phyloP scores from a whole-genome alignment of 2,797 vertebrate species.

The Rhinoraja longicauda region DNA sequence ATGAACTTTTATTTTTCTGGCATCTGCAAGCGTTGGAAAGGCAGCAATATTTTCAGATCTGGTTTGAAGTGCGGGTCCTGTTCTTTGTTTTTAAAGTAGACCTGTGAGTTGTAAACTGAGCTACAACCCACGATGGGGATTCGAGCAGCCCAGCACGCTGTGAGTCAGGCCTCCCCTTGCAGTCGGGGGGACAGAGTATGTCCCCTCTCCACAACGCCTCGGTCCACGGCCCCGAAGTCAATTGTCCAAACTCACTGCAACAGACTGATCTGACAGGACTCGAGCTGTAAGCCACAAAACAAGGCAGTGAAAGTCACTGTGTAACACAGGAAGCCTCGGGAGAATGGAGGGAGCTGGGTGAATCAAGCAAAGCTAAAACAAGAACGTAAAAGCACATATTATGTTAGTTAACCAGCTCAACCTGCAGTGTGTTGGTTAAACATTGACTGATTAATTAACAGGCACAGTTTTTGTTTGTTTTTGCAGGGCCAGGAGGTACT shows the following conservation, averaged over 20 bases:
- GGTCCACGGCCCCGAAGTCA: not conserved
- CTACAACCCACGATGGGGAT: not conserved
- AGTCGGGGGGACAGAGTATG: not conserved
- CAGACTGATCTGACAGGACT: not conserved
- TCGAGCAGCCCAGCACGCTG: not conserved
- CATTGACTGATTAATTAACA: slow-evolving; percentile 9
- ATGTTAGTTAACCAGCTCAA: not conserved
- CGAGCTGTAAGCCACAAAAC: not conserved
- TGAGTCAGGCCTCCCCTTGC: not conserved
- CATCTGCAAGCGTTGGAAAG: not conserved
- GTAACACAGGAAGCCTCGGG: not conserved
- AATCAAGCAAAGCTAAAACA: not conserved
- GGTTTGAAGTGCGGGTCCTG: slow-evolving; percentile 28
- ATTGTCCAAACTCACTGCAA: too few species aligned
- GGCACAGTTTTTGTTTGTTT: slow-evolving; percentile 10
- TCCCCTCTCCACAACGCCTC: not conserved
- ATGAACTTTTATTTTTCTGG: slow-evolving; percentile 22
- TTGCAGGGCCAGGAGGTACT: slow-evolving; percentile 13
- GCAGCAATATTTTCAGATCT: slow-evolving; percentile 3
- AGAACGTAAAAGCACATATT: not conserved
- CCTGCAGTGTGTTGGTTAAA: slow-evolving; percentile 11
- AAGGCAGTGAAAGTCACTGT: not conserved
- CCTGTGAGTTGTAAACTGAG: not conserved
- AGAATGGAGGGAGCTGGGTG: not conserved
- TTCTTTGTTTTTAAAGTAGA: slow-evolving; percentile 13